Percentiles rank a stretch among this genome's conserved stretches.
These are phyloP conservation scores for Philotrypesis tridentata DNA, from an alignment of 1,140 invertebrate species.

Conservation along the genomic window DNA sequence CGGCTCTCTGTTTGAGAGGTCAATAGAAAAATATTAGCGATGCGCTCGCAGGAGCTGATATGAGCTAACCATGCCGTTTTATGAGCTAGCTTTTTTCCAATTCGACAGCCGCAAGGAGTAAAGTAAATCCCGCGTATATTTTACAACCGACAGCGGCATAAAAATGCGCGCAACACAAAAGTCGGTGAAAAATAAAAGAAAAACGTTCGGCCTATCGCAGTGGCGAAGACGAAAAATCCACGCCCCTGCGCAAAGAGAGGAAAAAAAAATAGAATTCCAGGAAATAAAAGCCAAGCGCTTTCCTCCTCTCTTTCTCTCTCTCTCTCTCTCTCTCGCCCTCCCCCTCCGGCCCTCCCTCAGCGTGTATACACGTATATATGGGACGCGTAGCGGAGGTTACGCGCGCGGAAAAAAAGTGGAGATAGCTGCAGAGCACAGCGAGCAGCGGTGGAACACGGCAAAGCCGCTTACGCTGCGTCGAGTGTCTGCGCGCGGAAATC, in stretches of 20 bases:
- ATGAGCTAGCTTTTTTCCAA: neutral
- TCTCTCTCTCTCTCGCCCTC: too few relatives aligned
- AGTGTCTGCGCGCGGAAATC: neutral
- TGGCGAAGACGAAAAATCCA: too few relatives aligned
- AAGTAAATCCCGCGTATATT: neutral
- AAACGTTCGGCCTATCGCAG: too few relatives aligned
- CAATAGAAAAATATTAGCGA: neutral
- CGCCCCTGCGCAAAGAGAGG: neutral
- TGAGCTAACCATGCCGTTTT: too few relatives aligned
- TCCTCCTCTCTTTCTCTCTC: neutral
- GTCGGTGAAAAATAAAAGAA: too few relatives aligned
- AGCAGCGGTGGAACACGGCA: neutral
- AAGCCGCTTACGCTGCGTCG: conserved; percentile 7
- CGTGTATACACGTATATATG: too few relatives aligned
- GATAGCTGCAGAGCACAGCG: too few relatives aligned
- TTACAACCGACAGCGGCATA: neutral
- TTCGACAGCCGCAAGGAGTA: neutral
- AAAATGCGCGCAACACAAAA: neutral
- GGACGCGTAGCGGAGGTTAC: too few relatives aligned
- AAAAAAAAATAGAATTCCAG: neutral
- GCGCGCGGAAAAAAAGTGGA: too few relatives aligned
- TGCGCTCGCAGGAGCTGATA: neutral
- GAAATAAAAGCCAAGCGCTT: neutral
- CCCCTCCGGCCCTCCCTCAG: too few relatives aligned
- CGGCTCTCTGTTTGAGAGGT: neutral